Evolutionary conservation across 2,888 invertebrate genomes (phyloP), one percentile per base, ranked within the genome.

Genomic region (Meteorus colon): DNA sequence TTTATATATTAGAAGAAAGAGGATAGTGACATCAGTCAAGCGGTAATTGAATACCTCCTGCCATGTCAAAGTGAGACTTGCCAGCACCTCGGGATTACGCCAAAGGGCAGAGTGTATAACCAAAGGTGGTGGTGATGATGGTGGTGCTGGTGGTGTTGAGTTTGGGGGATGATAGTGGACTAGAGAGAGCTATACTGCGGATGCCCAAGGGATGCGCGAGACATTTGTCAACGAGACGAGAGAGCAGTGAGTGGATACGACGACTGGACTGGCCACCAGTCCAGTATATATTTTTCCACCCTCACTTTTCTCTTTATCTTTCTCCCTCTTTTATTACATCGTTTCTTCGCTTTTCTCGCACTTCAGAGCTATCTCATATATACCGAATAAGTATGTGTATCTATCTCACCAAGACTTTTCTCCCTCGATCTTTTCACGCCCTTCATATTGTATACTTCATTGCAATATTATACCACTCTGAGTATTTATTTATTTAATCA

Each of bases 181-280:
- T 51, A 29, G 74, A 74, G 75, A 70, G 72, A 65, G 19, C n/a
- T 66, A 31, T 72, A 62, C n/a, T 69, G 72, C 74, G 77, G 81
- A 80, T 80, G 81, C 86, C 86, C 86, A 81, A 77, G 86, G 86
- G 86, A 86, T 83, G 86, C 83, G 79, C 84, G 83, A 85, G 88
- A 89, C 89, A 89, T 89, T 89, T 89, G 89, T 89, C 89, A 89
- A 88, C 84, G 84, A 84, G 86, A 86, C 86, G 19, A 24, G 55
- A 24, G 86, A 86, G 85, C 84, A 84, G 82, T 83, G 87, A 88
- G 88, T 87, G 86, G 86, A 55, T 55, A 55, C 55, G 19, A 55
- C 19, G n/a, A 87, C 60, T 69, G 70, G 71, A 75, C 76, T 19
- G 37, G 19, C 55, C 72, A 62, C 59, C 76, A 73, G 78, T 37